Conservation (phyloP, 2,888 invertebrate species). For the Aethes cnicana region DNA sequence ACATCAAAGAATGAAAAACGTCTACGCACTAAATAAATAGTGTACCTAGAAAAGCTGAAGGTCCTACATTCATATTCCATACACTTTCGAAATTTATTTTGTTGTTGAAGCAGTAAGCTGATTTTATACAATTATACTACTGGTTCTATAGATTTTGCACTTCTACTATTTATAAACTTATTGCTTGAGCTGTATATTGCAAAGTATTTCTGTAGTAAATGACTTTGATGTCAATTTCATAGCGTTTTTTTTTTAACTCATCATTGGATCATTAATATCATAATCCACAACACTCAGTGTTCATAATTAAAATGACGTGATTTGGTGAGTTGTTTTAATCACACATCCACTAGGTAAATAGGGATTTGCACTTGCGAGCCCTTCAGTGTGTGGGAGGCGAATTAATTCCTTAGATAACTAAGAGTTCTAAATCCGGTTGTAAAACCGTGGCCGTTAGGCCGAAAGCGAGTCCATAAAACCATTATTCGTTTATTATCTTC, state of each 20-base stretch:
- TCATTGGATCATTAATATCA: too few species aligned
- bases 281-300: too few species aligned
- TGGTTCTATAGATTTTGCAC: slow-evolving; percentile 9
- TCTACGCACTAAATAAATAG: slow-evolving; percentile 24
- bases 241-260: too few species aligned
- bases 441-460: slow-evolving; percentile 9
- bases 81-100: too few species aligned
- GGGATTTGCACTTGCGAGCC: slow-evolving; percentile 1
- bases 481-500: slow-evolving; percentile 44
- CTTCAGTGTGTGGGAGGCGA: neutral
- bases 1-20: slow-evolving; percentile 42
- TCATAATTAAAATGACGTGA: neutral
- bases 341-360: too few species aligned
- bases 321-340: too few species aligned
- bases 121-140: slow-evolving; percentile 1
- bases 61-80: too few species aligned
- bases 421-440: slow-evolving; percentile 10
- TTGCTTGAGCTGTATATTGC: too few species aligned
- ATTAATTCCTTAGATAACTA: neutral
- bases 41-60: neutral
- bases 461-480: slow-evolving; percentile 25
- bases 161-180: too few species aligned
- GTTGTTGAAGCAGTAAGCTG: too few species aligned
- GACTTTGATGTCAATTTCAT: too few species aligned
- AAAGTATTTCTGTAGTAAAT: too few species aligned